Evolutionary conservation across 2,797 vertebrate genomes (phyloP), one percentile per base, ranked within the genome.

Genomic region (Anisognathus igniventris): DNA sequence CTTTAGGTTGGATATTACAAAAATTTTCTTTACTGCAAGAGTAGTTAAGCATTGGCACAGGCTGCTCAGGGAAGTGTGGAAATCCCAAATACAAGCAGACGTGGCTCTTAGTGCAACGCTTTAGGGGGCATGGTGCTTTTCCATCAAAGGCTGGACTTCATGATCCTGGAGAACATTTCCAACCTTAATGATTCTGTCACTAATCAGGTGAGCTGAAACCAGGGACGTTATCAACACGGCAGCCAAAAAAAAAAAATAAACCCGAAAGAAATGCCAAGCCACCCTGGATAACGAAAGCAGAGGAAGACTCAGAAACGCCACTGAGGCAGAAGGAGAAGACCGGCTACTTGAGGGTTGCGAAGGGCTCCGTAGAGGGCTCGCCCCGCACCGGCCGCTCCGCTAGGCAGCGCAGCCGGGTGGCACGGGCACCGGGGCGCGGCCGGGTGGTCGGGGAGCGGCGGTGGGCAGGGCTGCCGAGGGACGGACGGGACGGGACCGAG

Each of bases 281-380:
- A 62, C 21, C 2, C 8, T 17, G 48, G 57, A 6, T 12, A 22
- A 27, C 8, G 10, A 28, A 27, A 30, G 30, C 28, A 18, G 1
- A 20, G 19, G 9, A 64, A 15, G 33, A 25, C 50, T 27, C 14
- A 12, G 44, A 35, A 53, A 61, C 13, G 24, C n/a, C 56, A 2
- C 6, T 16, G 23, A 5, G 19, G 31, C 28, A 39, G 12, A 23
- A 10, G 31, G 12, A 17, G 16, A 11, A 17, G 16, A 11, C 5
- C 5, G 7, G 35, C 5, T 2, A 19, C 3, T 1, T 61, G 12
- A 14, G 14, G 45, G 19, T 10, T 14, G 23, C 21, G 9, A 30
- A 7, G 24, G 24, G 53, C 60, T 51, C 30, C 12, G 35, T 64
- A 20, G 12, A 12, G 18, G 24, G 42, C 31, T 45, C 37, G 23